A percentile compares a stretch with the other conserved stretches of the same genome.
These are phyloP conservation scores for Campopleginae sp. DNA, from an alignment of 2,888 invertebrate genomes.

Conservation along the genomic window DNA sequence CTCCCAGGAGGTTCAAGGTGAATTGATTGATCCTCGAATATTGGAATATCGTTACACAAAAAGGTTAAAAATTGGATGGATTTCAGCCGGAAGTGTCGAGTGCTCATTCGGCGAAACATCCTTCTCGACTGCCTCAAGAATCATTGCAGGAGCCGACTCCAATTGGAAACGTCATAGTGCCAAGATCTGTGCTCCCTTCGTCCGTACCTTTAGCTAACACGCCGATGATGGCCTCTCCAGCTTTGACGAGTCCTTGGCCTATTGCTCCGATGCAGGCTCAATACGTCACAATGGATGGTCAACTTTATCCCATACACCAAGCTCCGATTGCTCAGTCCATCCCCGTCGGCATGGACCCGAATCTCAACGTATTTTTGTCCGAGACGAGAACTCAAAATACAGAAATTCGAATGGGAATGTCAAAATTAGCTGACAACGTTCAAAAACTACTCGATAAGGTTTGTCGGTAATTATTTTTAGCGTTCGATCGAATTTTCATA, in stretches of 20 bases:
- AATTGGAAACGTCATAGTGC: conserved; percentile 40
- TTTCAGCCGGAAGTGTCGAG: conserved; percentile 46
- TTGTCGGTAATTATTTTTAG: neutral
- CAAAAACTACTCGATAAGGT: conserved; percentile 86
- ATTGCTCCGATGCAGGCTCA: conserved; percentile 71
- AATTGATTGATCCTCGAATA: neutral
- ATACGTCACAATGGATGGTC: conserved; percentile 76
- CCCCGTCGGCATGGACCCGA: conserved; percentile 81
- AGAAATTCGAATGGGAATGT: conserved; percentile 88
- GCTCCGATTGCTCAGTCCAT: conserved; percentile 73
- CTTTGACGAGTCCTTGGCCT: conserved; percentile 56
- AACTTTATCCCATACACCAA: conserved; percentile 75
- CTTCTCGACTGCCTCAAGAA: conserved; percentile 38
- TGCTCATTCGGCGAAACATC: conserved; percentile 51
- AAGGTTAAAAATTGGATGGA: neutral
- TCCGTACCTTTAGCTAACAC: conserved; percentile 43
- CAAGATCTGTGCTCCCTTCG: conserved; percentile 47
- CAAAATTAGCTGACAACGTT: conserved; percentile 88
- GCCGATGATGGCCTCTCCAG: conserved; percentile 44
- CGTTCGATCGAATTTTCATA: neutral
- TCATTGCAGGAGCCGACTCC: conserved; percentile 31
- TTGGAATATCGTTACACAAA: neutral
- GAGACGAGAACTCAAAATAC: conserved; percentile 88
- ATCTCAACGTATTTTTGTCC: conserved; percentile 86
- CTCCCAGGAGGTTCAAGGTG: conserved; percentile 63